Evolutionary conservation across 92 coral and sea anemone species (phyloP), one percentile per base, ranked within the genome.

Genomic region (Montipora capitata): DNA sequence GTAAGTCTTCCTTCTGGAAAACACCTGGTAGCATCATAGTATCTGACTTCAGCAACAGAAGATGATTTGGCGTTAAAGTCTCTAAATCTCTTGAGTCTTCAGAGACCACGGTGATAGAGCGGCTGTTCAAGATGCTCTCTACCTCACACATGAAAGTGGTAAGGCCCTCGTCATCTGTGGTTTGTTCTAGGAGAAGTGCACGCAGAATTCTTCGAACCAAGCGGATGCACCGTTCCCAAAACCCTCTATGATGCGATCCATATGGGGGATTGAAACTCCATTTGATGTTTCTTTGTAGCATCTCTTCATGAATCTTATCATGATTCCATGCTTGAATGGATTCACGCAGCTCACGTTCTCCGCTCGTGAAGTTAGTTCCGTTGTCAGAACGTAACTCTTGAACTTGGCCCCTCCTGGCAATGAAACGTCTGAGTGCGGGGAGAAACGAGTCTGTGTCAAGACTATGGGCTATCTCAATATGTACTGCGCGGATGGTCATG

Each of bases 341-440:
- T 16, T 63, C 38, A 17, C 68, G 68, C 7, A 63, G 38, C 68
- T 17, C 68, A 5, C 68, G 15, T 17, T 63, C 27, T 15, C 35
- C 68, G 38, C 68, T 16, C n/a, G 68, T 63, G 38, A 63, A 63
- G 68, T 63, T 63, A 17, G 68, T 63, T 15, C 68, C 68, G 38
- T 63, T 63, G 38, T 63, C 68, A 5, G 68, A 63, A 5, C 68
- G 68, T 15, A 63, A 10, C n/a, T 58, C 64, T 58, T 58, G 14
- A 58, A 58, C 17, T 58, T 58, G 64, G 64, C 64, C 64, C 8
- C 68, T 14, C 17, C 27, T 63, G 7, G 68, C 68, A 8, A 63
- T 63, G 17, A 63, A 63, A 4, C 68, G 68, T 63, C 68, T 14
- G 18, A 63, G 38, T 17, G 68, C 68, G 35, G n/a, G 38, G 6